Conservation (phyloP, 2,888 invertebrate species). For the Drosophila vallismaia region DNA sequence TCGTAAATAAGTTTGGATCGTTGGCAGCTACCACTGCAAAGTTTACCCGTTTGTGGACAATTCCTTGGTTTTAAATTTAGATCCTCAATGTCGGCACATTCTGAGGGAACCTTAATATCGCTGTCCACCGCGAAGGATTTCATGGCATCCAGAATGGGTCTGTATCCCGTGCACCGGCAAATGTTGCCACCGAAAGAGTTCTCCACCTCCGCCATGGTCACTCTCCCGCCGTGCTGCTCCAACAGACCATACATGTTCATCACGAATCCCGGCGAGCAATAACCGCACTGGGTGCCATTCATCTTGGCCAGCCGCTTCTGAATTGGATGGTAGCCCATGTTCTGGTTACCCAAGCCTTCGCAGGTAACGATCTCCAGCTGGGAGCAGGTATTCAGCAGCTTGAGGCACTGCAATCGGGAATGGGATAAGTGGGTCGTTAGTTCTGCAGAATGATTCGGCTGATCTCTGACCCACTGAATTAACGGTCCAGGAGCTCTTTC, state of each 20-base stretch:
- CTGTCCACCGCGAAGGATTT: conserved; percentile 89
- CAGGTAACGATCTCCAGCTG: conserved; percentile 89
- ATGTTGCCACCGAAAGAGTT: conserved; percentile 91
- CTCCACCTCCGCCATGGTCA: conserved; percentile 88
- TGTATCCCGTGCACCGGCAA: conserved; percentile 92
- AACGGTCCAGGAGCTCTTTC: conserved; percentile 85
- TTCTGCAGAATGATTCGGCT: neutral
- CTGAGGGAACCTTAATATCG: conserved; percentile 82
- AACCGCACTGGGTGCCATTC: conserved; percentile 90
- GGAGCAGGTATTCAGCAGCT: conserved; percentile 87
- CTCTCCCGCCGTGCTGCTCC: conserved; percentile 84
- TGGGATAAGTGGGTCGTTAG: neutral
- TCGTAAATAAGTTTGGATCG: conserved; percentile 36
- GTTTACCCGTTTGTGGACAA: conserved; percentile 82
- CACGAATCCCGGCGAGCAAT: conserved; percentile 91
- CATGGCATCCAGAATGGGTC: conserved; percentile 91
- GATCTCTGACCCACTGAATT: conserved; percentile 85
- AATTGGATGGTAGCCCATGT: conserved; percentile 88
- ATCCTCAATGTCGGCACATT: conserved; percentile 84
- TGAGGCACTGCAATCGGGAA: conserved; percentile 85
- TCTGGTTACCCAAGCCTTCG: conserved; percentile 89
- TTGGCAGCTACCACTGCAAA: conserved; percentile 79
- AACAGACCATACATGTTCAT: conserved; percentile 88
- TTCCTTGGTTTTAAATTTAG: conserved; percentile 76
- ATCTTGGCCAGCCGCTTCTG: conserved; percentile 87